Conservation (phyloP, 2,797 vertebrate species). For the Menidia menidia region DNA sequence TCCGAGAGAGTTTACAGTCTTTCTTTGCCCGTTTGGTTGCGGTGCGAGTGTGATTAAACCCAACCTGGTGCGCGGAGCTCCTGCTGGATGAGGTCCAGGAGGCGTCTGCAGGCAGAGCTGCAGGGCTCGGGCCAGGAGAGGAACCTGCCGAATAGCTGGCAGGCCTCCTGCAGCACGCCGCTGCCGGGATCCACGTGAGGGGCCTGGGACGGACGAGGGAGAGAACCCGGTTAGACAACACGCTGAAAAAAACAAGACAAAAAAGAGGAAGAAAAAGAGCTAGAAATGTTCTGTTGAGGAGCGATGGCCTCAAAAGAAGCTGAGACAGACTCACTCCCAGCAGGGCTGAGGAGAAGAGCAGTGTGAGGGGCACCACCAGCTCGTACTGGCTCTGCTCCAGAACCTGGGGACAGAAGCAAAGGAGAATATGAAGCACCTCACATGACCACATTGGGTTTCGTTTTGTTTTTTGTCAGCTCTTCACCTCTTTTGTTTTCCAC, state of each 20-base stretch:
- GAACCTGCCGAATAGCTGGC: constrained; percentile 84
- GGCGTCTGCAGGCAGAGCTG: constrained; percentile 82
- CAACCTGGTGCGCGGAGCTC: constrained; percentile 90
- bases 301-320: neutral
- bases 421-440: neutral
- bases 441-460: neutral
- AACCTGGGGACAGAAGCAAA: constrained; percentile 77
- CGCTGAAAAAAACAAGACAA: too few species aligned
- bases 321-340: constrained; percentile 81
- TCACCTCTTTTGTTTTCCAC: constrained; percentile 86
- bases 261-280: neutral
- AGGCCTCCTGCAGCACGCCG: constrained; percentile 83
- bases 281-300: neutral
- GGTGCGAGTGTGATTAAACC: neutral
- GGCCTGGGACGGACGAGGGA: constrained; percentile 65
- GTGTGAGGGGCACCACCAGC: constrained; percentile 85
- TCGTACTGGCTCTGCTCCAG: constrained; percentile 85
- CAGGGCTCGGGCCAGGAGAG: constrained; percentile 91
- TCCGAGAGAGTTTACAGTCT: too few species aligned
- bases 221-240: neutral
- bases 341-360: constrained; percentile 89
- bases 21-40: neutral
- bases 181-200: constrained; percentile 84
- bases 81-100: constrained; percentile 85
- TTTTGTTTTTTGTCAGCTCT: neutral